Percentiles rank a stretch among this genome's conserved stretches.
These are phyloP conservation scores for Tetraneura akinire DNA, from an alignment of 1,140 invertebrate species.

Conservation along the genomic window DNA sequence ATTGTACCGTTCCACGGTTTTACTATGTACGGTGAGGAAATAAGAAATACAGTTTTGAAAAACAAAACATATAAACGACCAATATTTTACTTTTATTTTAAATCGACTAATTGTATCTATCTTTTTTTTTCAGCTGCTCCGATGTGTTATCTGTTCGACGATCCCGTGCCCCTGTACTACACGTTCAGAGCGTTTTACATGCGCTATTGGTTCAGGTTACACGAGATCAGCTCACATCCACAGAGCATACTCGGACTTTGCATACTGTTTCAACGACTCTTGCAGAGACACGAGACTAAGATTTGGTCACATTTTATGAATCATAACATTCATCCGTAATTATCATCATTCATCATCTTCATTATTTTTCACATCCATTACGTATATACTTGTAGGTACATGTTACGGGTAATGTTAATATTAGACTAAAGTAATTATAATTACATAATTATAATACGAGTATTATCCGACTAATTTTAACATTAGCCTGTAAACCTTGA, in stretches of 20 bases:
- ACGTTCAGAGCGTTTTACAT: slow-evolving; percentile 90
- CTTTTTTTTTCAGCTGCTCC: slow-evolving; percentile 74
- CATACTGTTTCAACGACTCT: slow-evolving; percentile 84
- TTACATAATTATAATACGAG: too few species aligned
- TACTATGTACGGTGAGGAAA: slow-evolving; percentile 86
- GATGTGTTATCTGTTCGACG: slow-evolving; percentile 90
- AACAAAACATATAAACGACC: too few species aligned
- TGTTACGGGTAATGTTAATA: too few species aligned
- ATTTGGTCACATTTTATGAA: slow-evolving; percentile 88
- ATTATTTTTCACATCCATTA: too few species aligned
- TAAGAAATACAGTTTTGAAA: too few species aligned
- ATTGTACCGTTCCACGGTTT: slow-evolving; percentile 96
- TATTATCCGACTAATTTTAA: too few species aligned
- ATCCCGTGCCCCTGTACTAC: slow-evolving; percentile 83
- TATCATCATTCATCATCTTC: too few species aligned
- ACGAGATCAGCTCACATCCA: slow-evolving; percentile 85
- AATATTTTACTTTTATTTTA: too few species aligned
- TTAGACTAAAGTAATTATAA: too few species aligned
- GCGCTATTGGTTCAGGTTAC: slow-evolving; percentile 87
- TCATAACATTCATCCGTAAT: slow-evolving; percentile 88
- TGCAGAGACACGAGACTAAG: slow-evolving; percentile 85
- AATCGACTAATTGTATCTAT: not conserved
- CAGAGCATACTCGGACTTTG: slow-evolving; percentile 82
- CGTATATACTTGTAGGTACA: too few species aligned
- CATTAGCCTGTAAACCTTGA: too few species aligned